Evolutionary conservation across 1,140 invertebrate species (phyloP).

Genomic region (Apis dorsata): DNA sequence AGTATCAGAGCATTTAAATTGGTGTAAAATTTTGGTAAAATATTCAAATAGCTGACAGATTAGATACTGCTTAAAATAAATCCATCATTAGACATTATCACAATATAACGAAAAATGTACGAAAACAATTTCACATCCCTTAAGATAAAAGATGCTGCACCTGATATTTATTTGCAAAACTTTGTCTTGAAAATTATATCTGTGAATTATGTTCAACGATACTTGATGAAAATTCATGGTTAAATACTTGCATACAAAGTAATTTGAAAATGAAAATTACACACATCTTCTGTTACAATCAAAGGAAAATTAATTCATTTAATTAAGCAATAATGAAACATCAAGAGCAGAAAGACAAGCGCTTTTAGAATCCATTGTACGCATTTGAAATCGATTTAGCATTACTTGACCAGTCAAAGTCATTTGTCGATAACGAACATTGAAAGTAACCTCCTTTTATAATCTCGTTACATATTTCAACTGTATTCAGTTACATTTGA

Average conservation of each 20-base stretch:
- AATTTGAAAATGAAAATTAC: too few relatives aligned
- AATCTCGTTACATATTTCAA: constrained; percentile 4
- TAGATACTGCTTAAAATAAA: background rate
- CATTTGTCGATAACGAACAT: background rate
- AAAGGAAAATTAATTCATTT: background rate
- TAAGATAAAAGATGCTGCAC: background rate
- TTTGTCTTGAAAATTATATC: background rate
- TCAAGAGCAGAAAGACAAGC: background rate
- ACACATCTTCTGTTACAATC: too few relatives aligned
- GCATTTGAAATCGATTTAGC: background rate
- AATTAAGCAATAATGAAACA: background rate
- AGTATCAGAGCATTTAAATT: too few relatives aligned
- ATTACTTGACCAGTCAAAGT: background rate
- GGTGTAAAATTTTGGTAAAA: too few relatives aligned
- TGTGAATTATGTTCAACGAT: background rate
- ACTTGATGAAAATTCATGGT: background rate
- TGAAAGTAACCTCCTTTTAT: background rate
- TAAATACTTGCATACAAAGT: background rate
- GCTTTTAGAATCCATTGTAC: background rate
- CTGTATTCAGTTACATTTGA: constrained; percentile 1
- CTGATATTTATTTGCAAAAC: constrained; percentile 1
- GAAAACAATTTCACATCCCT: background rate
- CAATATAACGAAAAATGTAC: background rate
- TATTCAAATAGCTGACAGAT: too few relatives aligned
- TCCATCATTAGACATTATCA: background rate